Evolutionary conservation across 2,888 invertebrate genomes (phyloP).

Genomic region (Conistra vaccinii): DNA sequence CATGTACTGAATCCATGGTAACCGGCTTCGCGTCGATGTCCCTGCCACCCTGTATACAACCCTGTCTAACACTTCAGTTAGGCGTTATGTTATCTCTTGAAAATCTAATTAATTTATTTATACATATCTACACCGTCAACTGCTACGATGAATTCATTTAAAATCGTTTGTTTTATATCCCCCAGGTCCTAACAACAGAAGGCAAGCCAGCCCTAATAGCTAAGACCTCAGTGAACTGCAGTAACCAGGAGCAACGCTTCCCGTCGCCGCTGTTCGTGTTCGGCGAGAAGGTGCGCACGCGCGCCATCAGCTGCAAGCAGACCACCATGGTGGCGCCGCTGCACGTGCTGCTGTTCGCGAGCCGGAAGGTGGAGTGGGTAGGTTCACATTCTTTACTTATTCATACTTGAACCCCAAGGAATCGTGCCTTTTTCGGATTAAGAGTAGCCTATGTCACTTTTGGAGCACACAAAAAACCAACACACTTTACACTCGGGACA

Average conservation of each 20-base stretch:
- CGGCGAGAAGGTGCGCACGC: conserved; percentile 99
- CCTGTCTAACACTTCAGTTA: too few relatives aligned
- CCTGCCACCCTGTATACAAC: too few relatives aligned
- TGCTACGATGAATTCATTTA: not conserved
- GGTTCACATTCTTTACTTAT: not conserved
- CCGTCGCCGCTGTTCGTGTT: conserved; percentile 99
- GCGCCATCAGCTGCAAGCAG: conserved; percentile 99
- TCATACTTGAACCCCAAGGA: not conserved
- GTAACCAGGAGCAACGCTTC: conserved; percentile 95
- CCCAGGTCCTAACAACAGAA: conserved; percentile 97
- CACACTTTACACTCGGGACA: too few relatives aligned
- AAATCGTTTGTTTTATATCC: not conserved
- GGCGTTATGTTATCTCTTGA: too few relatives aligned
- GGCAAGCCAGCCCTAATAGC: conserved; percentile 98
- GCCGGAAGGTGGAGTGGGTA: conserved; percentile 94
- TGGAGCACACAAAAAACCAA: not conserved
- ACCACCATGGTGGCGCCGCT: conserved; percentile 98
- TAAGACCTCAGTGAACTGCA: conserved; percentile 99
- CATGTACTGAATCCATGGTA: too few relatives aligned
- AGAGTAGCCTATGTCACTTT: not conserved
- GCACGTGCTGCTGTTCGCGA: conserved; percentile 97
- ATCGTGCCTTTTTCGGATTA: not conserved
- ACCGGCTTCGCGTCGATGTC: too few relatives aligned
- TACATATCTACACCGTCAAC: too few relatives aligned
- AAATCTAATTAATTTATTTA: too few relatives aligned